Evolutionary conservation across 2,888 invertebrate genomes (phyloP).

Genomic region (Podotricha telesiphe): DNA sequence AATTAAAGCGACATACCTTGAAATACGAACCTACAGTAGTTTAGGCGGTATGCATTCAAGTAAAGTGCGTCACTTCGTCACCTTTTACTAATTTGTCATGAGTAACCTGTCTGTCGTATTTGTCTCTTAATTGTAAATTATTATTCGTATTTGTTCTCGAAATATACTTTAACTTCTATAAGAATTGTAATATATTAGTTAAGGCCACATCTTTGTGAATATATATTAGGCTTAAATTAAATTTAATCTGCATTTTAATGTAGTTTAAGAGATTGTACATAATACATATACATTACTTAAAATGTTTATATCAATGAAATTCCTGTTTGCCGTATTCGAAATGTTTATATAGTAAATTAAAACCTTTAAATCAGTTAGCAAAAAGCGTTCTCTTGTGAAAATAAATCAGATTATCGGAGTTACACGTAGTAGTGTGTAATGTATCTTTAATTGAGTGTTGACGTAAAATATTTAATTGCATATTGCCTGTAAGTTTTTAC

Average conservation of each 20-base stretch:
- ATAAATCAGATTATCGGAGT: no score
- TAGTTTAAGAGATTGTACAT: no score
- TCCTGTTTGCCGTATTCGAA: no score
- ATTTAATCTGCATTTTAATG: no score
- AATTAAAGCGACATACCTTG: background rate
- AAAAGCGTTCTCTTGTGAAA: no score
- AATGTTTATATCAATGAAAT: no score
- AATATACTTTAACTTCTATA: no score
- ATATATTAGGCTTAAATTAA: background rate
- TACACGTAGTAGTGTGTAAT: no score
- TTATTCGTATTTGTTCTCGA: conserved; percentile 2
- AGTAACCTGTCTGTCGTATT: conserved; percentile 1
- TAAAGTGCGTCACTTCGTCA: conserved; percentile 11
- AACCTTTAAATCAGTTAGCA: no score
- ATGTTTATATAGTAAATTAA: no score
- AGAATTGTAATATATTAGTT: background rate
- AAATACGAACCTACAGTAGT: conserved; percentile 4
- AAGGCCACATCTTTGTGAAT: background rate
- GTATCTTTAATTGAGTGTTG: background rate
- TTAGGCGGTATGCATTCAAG: background rate
- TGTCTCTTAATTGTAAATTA: conserved; percentile 20
- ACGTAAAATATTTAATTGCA: conserved; percentile 24
- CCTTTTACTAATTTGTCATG: conserved; percentile 9
- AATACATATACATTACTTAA: no score
- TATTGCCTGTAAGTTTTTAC: conserved; percentile 6